Evolutionary conservation across 2,113 vertebrate genomes (phyloP).

Genomic region (Eira barbara): DNA sequence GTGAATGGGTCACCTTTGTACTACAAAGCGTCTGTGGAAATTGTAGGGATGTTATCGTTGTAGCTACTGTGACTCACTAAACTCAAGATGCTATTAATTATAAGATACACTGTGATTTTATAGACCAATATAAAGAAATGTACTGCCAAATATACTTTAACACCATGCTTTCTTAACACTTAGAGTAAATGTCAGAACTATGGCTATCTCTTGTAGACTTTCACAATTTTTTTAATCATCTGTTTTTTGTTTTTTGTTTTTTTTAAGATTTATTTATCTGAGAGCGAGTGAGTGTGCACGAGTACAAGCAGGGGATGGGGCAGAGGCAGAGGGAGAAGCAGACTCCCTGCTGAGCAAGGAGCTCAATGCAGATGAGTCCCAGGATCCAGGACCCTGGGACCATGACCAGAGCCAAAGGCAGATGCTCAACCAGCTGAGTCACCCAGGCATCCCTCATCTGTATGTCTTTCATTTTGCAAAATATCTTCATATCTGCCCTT

Average conservation of each 20-base stretch:
- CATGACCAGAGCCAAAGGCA: too few species aligned
- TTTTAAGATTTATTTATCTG: too few species aligned
- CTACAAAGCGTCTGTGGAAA: background rate
- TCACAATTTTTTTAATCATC: background rate
- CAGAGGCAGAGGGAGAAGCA: too few species aligned
- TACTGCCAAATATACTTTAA: background rate
- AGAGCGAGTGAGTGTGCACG: too few species aligned
- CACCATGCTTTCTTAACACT: background rate
- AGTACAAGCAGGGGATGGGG: too few species aligned
- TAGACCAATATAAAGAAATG: background rate
- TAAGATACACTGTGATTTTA: background rate
- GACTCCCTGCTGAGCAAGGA: too few species aligned
- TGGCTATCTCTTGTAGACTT: background rate
- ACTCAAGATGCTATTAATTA: background rate
- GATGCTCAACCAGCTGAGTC: too few species aligned
- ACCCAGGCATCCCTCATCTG: background rate
- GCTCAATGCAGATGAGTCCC: too few species aligned
- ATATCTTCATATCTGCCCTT: background rate
- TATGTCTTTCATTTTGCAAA: slow-evolving; percentile 7
- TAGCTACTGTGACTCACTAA: background rate
- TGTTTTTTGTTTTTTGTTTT: background rate
- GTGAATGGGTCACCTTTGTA: background rate
- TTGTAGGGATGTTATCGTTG: background rate
- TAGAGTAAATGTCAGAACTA: background rate
- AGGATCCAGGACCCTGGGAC: too few species aligned